These are phyloP conservation scores for Rousettus madagascariensis DNA, from an alignment of 2,797 vertebrate genomes.

Conservation along the genomic window DNA sequence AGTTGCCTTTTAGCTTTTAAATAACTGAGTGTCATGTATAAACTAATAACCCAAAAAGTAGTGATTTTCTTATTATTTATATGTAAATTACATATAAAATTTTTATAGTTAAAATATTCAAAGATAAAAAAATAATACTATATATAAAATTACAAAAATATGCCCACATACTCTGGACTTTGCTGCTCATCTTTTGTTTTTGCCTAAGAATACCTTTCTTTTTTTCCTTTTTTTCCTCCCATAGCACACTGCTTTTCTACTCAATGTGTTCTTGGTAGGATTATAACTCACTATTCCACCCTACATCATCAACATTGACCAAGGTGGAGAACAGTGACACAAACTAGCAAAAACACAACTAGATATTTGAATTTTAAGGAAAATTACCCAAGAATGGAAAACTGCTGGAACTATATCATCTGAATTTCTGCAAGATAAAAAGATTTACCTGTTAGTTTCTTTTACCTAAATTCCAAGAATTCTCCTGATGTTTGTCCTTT, in stretches of 20 bases:
- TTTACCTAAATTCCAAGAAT: neutral
- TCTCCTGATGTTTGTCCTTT: neutral
- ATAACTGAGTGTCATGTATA: neutral
- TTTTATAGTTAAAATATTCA: no score
- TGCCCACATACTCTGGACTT: neutral
- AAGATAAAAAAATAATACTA: no score
- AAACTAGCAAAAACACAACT: neutral
- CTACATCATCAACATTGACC: neutral
- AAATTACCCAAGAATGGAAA: neutral
- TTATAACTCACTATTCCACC: neutral
- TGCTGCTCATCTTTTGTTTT: neutral
- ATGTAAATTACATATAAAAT: neutral
- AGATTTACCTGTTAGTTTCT: neutral
- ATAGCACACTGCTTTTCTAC: neutral
- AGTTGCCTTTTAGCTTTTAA: neutral
- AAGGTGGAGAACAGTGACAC: neutral
- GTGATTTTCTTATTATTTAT: neutral
- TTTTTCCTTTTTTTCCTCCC: accelerated
- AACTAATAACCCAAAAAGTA: neutral
- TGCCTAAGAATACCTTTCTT: neutral
- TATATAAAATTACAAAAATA: neutral
- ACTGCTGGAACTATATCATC: neutral
- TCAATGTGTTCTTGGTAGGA: neutral
- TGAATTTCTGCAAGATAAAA: neutral
- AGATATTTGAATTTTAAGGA: neutral